Evolutionary conservation across 35 echinoderm and acorn worm genomes (phyloP).

Genomic region (Apostichopus japonicus): DNA sequence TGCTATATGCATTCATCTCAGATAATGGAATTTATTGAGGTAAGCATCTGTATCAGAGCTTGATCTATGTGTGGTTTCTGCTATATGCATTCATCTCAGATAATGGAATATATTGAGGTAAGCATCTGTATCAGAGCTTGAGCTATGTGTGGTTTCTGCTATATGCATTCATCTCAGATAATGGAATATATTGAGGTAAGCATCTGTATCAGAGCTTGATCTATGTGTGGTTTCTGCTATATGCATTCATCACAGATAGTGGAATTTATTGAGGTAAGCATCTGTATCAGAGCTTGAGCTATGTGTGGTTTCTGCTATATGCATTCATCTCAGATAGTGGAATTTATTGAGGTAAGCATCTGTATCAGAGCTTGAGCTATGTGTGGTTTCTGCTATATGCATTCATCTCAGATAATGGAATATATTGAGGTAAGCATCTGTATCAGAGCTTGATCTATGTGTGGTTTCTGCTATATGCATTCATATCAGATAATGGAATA

Average conservation of each 20-base stretch:
- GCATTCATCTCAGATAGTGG: conserved; percentile 58
- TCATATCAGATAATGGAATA: conserved; percentile 72
- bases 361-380: background rate
- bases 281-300: background rate
- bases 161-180: conserved; percentile 62
- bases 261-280: conserved; percentile 89
- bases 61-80: conserved; percentile 4
- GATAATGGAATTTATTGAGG: conserved; percentile 88
- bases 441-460: background rate
- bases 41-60: conserved; percentile 8
- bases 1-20: conserved; percentile 64
- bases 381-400: conserved; percentile 55
- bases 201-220: background rate
- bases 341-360: conserved; percentile 87
- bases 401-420: conserved; percentile 63
- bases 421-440: conserved; percentile 84
- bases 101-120: conserved; percentile 93
- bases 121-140: background rate
- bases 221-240: conserved; percentile 48
- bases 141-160: conserved; percentile 32
- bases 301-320: conserved; percentile 54
- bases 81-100: conserved; percentile 60
- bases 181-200: conserved; percentile 91
- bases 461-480: conserved; percentile 56
- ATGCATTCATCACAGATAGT: conserved; percentile 60